These are phyloP conservation scores for Ceratina japonica DNA, from an alignment of 1,140 invertebrate genomes.

Conservation along the genomic window DNA sequence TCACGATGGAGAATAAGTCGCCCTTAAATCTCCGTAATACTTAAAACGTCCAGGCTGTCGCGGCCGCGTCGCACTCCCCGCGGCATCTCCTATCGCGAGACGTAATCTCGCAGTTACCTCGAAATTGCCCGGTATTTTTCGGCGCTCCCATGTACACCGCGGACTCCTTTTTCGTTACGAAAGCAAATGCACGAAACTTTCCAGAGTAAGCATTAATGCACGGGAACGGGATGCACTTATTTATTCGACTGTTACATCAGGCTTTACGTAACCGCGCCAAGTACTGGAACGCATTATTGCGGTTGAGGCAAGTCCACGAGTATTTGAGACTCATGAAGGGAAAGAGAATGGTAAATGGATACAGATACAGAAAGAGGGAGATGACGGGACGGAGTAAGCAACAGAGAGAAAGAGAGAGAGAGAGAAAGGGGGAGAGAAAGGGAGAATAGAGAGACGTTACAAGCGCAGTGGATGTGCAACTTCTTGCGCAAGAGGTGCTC, in stretches of 20 bases:
- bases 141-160: no score
- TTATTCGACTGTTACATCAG: constrained; percentile 51
- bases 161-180: constrained; percentile 10
- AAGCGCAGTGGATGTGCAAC: constrained; percentile 59
- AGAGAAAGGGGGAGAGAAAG: constrained; percentile 19
- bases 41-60: background rate
- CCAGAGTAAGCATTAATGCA: constrained; percentile 17
- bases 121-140: constrained; percentile 24
- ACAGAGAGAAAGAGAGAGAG: background rate
- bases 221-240: constrained; percentile 16
- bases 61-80: background rate
- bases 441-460: constrained; percentile 54
- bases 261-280: constrained; percentile 53
- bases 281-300: constrained; percentile 50
- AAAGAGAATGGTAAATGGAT: background rate
- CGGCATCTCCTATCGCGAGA: background rate
- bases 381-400: constrained; percentile 37
- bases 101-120: constrained; percentile 9
- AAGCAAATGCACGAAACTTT: constrained; percentile 20
- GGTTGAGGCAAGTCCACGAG: constrained; percentile 34
- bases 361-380: background rate
- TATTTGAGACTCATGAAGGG: constrained; percentile 1
- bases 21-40: constrained; percentile 11
- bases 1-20: background rate
- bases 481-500: constrained; percentile 65